These are phyloP conservation scores for Talpa occidentalis DNA, from an alignment of 2,113 vertebrate genomes.

Conservation along the genomic window DNA sequence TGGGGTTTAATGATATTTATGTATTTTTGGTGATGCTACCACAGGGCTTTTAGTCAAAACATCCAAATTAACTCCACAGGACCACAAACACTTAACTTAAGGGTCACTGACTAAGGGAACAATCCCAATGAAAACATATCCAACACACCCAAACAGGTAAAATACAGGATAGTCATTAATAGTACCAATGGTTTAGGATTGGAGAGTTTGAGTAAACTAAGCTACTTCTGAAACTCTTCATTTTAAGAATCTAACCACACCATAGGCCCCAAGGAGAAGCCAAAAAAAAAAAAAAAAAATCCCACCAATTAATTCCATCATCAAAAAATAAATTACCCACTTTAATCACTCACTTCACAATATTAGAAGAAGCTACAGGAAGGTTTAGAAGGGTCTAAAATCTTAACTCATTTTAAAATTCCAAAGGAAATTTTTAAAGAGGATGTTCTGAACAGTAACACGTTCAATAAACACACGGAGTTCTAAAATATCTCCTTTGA, in stretches of 20 bases:
- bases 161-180: background rate
- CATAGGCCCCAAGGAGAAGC: background rate
- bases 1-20: background rate
- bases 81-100: background rate
- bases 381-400: background rate
- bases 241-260: background rate
- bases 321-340: background rate
- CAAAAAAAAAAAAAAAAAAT: background rate
- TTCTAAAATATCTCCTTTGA: background rate
- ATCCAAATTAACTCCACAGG: background rate
- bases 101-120: background rate
- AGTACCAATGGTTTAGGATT: background rate
- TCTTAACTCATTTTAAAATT: background rate
- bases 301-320: background rate
- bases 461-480: background rate
- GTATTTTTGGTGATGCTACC: constrained; percentile 3
- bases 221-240: background rate
- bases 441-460: background rate
- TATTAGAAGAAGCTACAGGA: constrained; percentile 27
- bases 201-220: background rate
- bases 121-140: background rate
- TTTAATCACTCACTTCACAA: constrained; percentile 14
- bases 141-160: background rate
- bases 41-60: background rate
- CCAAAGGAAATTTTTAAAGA: background rate